Evolutionary conservation across 92 coral and sea anemone genomes (phyloP), one percentile per base, ranked within the genome.

Genomic region (Zoanthus sociatus): DNA sequence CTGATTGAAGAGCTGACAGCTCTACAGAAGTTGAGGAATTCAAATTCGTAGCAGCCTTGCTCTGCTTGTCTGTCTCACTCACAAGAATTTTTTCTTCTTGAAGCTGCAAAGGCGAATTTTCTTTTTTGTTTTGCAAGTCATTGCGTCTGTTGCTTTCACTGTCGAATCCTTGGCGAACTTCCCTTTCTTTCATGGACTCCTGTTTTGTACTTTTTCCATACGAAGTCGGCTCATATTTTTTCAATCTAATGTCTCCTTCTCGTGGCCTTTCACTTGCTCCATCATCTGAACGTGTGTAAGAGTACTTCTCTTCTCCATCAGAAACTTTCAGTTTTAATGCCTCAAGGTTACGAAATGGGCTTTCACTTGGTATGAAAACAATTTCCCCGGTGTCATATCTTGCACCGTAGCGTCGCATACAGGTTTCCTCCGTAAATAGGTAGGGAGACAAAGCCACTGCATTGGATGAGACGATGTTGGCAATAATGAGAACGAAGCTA

Each of bases 401-500:
- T n/a, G 84, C 15, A 63, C 54, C 32, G 5, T 4, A 17, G 14
- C 15, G n/a, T 18, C 31, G n/a, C 26, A 63, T 16, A 45, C 85
- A 14, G 30, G 72, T 78, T 9, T 75, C 45, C 18, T 54, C 85
- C 18, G 74, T 82, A 46, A 90, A 90, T 5, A 92, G 79, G 58
- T 87, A 90, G 0, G 97, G 97, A 4, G 93, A 90, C 15, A 94
- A 30, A 18, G 17, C 50, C 1, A 94, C 97, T 3, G 81, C 5
- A 6, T 15, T 12, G 9, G 9, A 69, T 16, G 89, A 9, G 17
- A 88, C 44, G 50, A 94, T 94, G 71, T 96, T 96, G 11, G 93
- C 96, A 58, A 94, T 96, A 66, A 96, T 93, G 15, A 96, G 83
- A 47, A 94, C 72, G 50, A 96, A 96, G 71, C 95, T 95, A 55